A percentile compares a stretch with the other conserved stretches of the same genome.
These are phyloP conservation scores for Aviceda subcristata DNA, from an alignment of 2,113 vertebrate species.

Conservation along the genomic window DNA sequence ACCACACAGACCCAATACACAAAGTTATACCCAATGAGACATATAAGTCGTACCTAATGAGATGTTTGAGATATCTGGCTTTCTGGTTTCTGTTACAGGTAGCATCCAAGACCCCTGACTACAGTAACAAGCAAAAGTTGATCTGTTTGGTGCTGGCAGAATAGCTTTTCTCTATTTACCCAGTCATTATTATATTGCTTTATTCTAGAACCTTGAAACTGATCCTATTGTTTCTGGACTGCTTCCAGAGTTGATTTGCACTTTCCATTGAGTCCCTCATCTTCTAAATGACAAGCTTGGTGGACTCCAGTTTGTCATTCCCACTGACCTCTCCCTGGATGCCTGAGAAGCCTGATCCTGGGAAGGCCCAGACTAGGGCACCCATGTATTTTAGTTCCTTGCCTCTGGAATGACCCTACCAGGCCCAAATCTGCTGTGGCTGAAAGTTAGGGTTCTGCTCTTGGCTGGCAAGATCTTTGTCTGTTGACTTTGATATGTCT, in stretches of 20 bases:
- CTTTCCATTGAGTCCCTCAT: background rate
- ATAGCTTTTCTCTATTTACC: background rate
- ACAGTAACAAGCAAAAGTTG: background rate
- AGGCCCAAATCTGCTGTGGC: background rate
- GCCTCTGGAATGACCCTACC: background rate
- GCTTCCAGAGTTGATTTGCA: background rate
- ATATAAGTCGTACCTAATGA: background rate
- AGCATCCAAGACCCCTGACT: background rate
- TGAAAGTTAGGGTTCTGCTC: background rate
- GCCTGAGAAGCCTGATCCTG: background rate
- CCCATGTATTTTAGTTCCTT: background rate
- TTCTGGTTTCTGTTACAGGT: background rate
- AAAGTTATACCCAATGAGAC: background rate
- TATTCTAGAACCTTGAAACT: background rate
- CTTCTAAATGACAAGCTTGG: background rate
- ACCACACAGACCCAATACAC: too few species aligned
- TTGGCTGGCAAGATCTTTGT: background rate
- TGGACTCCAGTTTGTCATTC: background rate
- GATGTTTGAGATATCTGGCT: background rate
- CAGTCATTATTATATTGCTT: background rate
- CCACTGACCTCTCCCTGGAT: background rate
- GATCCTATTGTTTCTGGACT: background rate
- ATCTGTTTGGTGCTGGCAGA: background rate
- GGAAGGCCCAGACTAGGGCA: background rate
- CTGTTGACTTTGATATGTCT: background rate